Conservation (phyloP, 2,888 invertebrate species). For the Lymantria monacha region DNA sequence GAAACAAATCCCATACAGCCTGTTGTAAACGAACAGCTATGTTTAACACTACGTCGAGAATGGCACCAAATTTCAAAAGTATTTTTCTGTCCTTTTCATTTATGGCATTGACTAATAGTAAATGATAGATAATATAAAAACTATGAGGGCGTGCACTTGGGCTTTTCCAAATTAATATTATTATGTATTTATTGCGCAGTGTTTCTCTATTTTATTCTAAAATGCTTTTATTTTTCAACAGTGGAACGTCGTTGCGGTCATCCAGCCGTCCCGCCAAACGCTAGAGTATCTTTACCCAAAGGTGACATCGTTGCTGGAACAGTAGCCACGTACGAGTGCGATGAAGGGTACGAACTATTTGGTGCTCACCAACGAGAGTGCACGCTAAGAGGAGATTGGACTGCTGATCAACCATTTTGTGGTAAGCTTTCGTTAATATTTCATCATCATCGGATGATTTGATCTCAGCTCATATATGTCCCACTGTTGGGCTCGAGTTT, state of each 20-base stretch:
- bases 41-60: no score
- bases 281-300: constrained; percentile 85
- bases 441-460: background rate
- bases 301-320: constrained; percentile 80
- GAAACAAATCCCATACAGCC: no score
- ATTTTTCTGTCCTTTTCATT: no score
- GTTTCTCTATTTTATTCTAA: background rate
- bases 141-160: no score
- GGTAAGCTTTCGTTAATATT: constrained; percentile 82
- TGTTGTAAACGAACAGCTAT: no score
- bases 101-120: no score
- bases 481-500: no score
- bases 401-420: constrained; percentile 91
- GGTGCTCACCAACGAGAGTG: constrained; percentile 88
- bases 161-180: no score
- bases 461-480: no score
- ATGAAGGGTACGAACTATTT: constrained; percentile 94
- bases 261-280: constrained; percentile 92
- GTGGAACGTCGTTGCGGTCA: constrained; percentile 87
- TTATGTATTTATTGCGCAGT: background rate
- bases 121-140: no score
- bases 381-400: constrained; percentile 88
- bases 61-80: no score
- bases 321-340: constrained; percentile 90
- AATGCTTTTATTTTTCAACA: constrained; percentile 23